phyloP scores from a whole-genome alignment of 2,797 vertebrate species.

The Peromyscus melanophrys region DNA sequence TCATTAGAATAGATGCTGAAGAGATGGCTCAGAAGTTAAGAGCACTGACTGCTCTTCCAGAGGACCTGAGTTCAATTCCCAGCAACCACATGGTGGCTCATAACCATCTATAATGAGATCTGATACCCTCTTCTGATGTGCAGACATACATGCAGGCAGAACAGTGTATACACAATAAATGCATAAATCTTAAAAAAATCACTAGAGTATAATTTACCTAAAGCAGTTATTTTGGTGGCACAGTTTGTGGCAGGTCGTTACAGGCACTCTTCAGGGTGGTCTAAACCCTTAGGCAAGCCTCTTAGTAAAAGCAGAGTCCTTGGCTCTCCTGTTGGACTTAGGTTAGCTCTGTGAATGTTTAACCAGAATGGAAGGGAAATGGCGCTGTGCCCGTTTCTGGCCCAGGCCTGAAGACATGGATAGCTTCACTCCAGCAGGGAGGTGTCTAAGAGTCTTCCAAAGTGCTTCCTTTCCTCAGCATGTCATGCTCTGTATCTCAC shows the following conservation, averaged over 20 bases:
- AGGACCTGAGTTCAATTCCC: too few relatives aligned
- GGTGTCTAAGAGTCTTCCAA: background rate
- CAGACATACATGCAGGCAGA: too few relatives aligned
- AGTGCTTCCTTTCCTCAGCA: background rate
- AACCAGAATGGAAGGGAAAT: background rate
- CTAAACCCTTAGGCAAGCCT: background rate
- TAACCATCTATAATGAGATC: too few relatives aligned
- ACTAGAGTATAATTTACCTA: background rate
- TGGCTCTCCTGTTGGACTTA: background rate
- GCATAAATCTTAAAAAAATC: too few relatives aligned
- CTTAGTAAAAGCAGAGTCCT: background rate
- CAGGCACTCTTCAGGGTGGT: background rate
- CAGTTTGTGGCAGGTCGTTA: background rate
- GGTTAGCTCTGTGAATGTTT: background rate
- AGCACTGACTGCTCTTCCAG: too few relatives aligned
- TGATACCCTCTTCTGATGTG: too few relatives aligned
- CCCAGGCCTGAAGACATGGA: background rate
- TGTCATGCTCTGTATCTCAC: background rate
- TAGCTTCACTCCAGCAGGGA: background rate
- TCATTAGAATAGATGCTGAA: background rate
- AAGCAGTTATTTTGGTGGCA: background rate
- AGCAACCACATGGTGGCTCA: too few relatives aligned
- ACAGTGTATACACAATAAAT: too few relatives aligned
- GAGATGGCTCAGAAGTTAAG: too few relatives aligned
- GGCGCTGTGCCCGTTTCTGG: background rate